Evolutionary conservation across 2,888 invertebrate species (phyloP).

Genomic region (Drosophila borborema): DNA sequence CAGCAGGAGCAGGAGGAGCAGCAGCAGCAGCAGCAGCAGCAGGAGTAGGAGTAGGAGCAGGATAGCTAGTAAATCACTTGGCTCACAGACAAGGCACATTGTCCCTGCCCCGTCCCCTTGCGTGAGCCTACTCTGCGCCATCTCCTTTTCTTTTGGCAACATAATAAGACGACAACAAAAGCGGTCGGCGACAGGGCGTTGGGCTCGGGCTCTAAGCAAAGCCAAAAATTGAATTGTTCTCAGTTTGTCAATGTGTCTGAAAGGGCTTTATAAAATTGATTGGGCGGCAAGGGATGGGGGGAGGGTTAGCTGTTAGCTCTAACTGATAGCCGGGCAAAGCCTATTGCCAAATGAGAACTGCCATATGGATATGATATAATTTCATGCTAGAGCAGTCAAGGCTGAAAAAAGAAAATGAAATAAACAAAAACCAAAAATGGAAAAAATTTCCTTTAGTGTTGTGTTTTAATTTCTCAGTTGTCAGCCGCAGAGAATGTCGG

Average conservation of each 20-base stretch:
- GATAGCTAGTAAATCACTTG: slow-evolving; percentile 53
- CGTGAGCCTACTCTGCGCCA: background rate
- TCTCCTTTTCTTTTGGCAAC: slow-evolving; percentile 9
- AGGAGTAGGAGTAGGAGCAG: background rate
- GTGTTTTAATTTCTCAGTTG: slow-evolving; percentile 61
- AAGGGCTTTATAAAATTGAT: slow-evolving; percentile 55
- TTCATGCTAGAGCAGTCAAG: slow-evolving; percentile 44
- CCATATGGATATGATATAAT: slow-evolving; percentile 58
- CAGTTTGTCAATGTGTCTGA: slow-evolving; percentile 65
- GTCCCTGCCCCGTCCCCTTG: background rate
- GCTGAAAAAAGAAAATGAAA: background rate
- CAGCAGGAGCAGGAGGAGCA: background rate
- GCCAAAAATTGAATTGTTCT: slow-evolving; percentile 65
- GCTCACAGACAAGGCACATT: slow-evolving; percentile 32
- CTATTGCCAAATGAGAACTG: slow-evolving; percentile 36
- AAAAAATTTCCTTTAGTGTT: slow-evolving; percentile 32
- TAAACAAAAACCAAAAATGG: background rate
- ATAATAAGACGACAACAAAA: slow-evolving; percentile 52
- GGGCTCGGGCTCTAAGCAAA: slow-evolving; percentile 28
- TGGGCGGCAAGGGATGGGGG: slow-evolving; percentile 5
- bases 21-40: background rate
- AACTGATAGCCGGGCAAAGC: slow-evolving; percentile 20
- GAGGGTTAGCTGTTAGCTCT: background rate
- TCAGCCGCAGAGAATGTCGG: slow-evolving; percentile 43
- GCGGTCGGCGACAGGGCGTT: slow-evolving; percentile 39